Evolutionary conservation across 2,797 vertebrate species (phyloP).

Genomic region (Urocyon cinereoargenteus): DNA sequence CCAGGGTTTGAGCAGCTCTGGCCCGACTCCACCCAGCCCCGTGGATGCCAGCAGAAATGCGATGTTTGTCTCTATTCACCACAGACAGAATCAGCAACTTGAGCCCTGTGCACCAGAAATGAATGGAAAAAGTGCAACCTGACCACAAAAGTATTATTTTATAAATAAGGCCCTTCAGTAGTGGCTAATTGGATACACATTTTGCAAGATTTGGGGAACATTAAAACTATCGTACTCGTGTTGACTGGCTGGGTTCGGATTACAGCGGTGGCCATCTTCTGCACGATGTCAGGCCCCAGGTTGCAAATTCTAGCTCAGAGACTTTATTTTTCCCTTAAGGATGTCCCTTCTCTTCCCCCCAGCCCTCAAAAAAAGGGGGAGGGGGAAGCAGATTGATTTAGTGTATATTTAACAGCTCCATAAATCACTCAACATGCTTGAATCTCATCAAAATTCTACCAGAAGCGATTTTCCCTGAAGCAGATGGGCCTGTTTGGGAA

Average conservation of each 20-base stretch:
- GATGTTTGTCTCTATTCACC: constrained; percentile 81
- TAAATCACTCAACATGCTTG: constrained; percentile 86
- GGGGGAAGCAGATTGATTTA: constrained; percentile 83
- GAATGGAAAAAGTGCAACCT: constrained; percentile 86
- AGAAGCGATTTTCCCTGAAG: constrained; percentile 77
- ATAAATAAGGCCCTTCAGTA: constrained; percentile 87
- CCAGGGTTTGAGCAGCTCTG: neutral
- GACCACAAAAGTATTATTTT: constrained; percentile 88
- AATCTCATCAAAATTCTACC: constrained; percentile 82
- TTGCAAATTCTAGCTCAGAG: constrained; percentile 78
- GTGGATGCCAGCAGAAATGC: neutral
- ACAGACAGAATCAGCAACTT: constrained; percentile 77
- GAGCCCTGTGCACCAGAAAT: constrained; percentile 80
- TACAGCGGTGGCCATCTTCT: constrained; percentile 82
- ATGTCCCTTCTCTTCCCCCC: constrained; percentile 53
- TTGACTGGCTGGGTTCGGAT: constrained; percentile 83
- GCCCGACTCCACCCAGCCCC: neutral
- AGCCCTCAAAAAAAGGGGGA: neutral
- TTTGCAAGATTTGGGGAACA: constrained; percentile 85
- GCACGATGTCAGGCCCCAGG: constrained; percentile 78
- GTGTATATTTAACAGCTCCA: constrained; percentile 85
- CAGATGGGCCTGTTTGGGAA: constrained; percentile 80
- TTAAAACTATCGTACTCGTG: constrained; percentile 84
- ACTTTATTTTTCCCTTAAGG: constrained; percentile 74
- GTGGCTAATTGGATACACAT: constrained; percentile 89